A percentile compares a stretch with the other conserved stretches of the same genome.
Evolutionary conservation across 1,140 invertebrate genomes (phyloP).

Genomic region (Drosophila pseudoananassae): DNA sequence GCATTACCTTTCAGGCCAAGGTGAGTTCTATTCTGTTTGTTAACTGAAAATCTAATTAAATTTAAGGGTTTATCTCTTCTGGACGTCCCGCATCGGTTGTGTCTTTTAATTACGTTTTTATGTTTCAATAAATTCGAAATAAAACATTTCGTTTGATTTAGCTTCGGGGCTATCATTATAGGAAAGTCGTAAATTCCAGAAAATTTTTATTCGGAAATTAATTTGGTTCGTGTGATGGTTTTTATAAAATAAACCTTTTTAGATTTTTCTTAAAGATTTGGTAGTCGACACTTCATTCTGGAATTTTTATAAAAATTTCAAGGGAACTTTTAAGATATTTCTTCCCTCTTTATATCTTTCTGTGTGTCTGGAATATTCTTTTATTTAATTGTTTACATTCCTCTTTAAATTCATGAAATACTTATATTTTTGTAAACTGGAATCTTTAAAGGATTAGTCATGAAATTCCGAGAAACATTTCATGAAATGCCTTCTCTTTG

Average conservation of each 20-base stretch:
- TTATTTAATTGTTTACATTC: conserved; percentile 22
- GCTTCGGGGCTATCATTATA: not conserved
- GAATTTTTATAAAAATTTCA: not conserved
- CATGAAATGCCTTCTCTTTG: not conserved
- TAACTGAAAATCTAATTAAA: not conserved
- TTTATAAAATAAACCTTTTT: not conserved
- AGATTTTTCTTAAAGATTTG: too few species aligned
- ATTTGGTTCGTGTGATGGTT: not conserved
- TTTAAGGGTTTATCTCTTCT: conserved; percentile 2
- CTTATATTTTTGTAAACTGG: conserved; percentile 17
- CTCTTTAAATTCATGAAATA: conserved; percentile 1
- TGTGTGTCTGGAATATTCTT: conserved; percentile 15
- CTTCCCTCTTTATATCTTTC: not conserved
- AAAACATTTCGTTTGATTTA: conserved; percentile 24
- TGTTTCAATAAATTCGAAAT: conserved; percentile 35
- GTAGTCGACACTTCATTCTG: not conserved
- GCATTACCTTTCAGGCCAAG: conserved; percentile 98
- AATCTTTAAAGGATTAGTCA: conserved; percentile 21
- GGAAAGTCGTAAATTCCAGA: not conserved
- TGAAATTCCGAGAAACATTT: not conserved
- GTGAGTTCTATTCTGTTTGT: conserved; percentile 85
- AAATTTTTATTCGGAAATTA: not conserved
- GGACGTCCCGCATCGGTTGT: not conserved
- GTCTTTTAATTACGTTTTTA: conserved; percentile 25
- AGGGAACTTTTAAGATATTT: not conserved